Evolutionary conservation across 1,140 invertebrate species (phyloP).

Genomic region (Cydia pomonella): DNA sequence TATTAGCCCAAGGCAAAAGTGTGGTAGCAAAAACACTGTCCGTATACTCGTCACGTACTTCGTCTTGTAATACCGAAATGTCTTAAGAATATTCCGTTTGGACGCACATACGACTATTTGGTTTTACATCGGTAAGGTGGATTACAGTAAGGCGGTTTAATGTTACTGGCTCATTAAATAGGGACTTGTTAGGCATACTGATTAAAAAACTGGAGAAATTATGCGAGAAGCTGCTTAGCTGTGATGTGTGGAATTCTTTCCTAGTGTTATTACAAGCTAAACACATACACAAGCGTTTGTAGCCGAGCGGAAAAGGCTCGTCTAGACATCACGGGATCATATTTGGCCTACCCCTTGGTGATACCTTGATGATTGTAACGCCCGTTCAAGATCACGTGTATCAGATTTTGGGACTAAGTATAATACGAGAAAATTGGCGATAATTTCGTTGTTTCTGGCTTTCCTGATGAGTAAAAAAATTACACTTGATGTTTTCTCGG

Average conservation of each 20-base stretch:
- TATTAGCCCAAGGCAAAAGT: background rate
- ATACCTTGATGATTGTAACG: no score
- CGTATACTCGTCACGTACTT: background rate
- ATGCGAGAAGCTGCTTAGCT: background rate
- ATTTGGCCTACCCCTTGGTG: no score
- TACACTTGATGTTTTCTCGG: no score
- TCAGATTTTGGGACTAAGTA: no score
- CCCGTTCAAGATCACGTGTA: no score
- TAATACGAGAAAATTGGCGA: no score
- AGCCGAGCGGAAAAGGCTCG: no score
- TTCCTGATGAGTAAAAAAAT: no score
- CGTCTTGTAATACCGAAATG: background rate
- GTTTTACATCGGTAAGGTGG: background rate
- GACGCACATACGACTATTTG: background rate
- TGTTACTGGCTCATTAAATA: background rate
- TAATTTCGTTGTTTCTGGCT: no score
- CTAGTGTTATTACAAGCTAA: no score
- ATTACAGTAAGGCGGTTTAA: background rate
- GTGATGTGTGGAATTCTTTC: background rate
- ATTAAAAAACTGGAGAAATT: slow-evolving; percentile 4
- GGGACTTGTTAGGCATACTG: background rate
- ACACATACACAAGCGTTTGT: no score
- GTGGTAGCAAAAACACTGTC: background rate
- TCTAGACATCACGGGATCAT: no score
- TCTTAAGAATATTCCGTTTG: background rate